phyloP scores from a whole-genome alignment of 2,113 vertebrate genomes.

The Centrocercus urophasianus region DNA sequence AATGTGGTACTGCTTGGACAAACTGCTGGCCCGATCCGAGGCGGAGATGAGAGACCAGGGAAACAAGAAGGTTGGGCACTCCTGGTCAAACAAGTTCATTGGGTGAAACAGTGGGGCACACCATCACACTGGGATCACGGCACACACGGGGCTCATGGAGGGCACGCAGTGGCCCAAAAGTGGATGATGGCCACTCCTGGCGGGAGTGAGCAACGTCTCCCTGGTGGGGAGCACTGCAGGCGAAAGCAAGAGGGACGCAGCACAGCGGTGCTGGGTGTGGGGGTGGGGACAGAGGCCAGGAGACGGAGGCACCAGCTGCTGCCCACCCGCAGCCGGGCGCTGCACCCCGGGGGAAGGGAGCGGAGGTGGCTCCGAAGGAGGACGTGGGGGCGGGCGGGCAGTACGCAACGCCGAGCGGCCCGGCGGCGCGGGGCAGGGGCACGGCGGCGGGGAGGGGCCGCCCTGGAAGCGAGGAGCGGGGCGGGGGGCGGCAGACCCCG shows the following conservation, averaged over 20 bases:
- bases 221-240: neutral
- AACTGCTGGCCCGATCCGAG: neutral
- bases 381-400: no score
- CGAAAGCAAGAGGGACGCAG: neutral
- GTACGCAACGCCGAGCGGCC: no score
- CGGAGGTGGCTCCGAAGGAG: neutral
- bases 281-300: neutral
- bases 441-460: no score
- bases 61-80: neutral
- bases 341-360: neutral
- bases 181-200: neutral
- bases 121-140: neutral
- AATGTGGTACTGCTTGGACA: accelerated
- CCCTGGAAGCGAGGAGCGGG: neutral
- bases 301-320: neutral
- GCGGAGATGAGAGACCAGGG: neutral
- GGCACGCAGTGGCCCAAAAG: no score
- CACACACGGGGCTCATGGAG: neutral
- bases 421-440: no score
- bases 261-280: neutral
- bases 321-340: no score
- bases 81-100: neutral
- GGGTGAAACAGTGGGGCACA: no score
- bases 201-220: neutral
- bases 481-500: neutral